A percentile compares a stretch with the other conserved stretches of the same genome.
Evolutionary conservation across 2,113 vertebrate genomes (phyloP).

Genomic region (Syrmaticus mikado): DNA sequence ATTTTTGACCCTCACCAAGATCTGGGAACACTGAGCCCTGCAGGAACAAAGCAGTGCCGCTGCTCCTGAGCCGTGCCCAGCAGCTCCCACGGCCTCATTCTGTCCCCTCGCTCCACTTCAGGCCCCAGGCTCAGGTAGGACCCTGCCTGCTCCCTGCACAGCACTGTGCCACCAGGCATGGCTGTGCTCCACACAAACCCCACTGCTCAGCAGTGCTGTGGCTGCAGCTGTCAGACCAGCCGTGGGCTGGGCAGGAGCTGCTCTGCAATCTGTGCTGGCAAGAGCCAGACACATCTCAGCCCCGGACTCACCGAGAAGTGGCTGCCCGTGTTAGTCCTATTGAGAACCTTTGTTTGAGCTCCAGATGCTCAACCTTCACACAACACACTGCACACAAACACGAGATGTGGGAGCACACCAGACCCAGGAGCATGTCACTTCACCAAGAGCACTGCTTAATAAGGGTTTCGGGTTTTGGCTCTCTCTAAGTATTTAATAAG

Average conservation of each 20-base stretch:
- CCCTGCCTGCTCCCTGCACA: neutral
- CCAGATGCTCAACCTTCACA: neutral
- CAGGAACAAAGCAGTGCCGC: too few relatives aligned
- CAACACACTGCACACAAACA: neutral
- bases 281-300: slow-evolving; percentile 33
- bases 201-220: neutral
- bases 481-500: slow-evolving; percentile 6
- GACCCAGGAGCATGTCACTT: slow-evolving; percentile 6
- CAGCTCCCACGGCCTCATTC: neutral
- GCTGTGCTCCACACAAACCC: neutral
- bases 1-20: neutral
- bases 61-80: neutral
- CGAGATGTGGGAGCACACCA: neutral
- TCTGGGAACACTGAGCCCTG: neutral
- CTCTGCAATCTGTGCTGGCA: neutral
- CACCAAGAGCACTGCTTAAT: neutral
- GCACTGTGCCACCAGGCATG: neutral
- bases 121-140: neutral
- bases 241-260: slow-evolving; percentile 31
- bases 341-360: slow-evolving; percentile 39
- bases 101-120: neutral
- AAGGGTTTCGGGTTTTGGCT: slow-evolving; percentile 15
- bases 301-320: neutral
- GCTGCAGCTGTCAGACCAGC: slow-evolving; percentile 36
- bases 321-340: slow-evolving; percentile 45